These are phyloP conservation scores for Trididemnum clinides DNA, from an alignment of 23 tunicate genomes.

Conservation along the genomic window DNA sequence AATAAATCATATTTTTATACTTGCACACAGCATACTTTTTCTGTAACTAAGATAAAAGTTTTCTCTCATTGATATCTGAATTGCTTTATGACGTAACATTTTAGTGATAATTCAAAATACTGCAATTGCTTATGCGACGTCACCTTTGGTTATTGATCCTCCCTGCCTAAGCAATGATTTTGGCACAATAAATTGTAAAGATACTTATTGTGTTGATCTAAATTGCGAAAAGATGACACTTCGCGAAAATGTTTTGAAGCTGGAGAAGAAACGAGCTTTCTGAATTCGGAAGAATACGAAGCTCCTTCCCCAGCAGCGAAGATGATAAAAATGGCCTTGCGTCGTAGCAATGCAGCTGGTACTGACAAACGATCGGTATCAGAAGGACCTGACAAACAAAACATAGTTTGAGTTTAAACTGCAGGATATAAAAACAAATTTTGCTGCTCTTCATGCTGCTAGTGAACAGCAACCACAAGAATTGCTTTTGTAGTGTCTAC, in stretches of 20 bases:
- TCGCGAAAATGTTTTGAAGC: not conserved
- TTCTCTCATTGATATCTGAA: no score
- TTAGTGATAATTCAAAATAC: no score
- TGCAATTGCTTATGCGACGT: no score
- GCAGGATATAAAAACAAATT: no score
- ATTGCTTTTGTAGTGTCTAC: no score
- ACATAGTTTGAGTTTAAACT: not conserved
- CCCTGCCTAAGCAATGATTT: constrained; percentile 7
- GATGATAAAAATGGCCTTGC: not conserved
- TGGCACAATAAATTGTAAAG: constrained; percentile 11
- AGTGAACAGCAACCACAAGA: no score
- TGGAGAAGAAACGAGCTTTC: not conserved
- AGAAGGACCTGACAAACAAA: not conserved
- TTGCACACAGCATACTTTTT: no score
- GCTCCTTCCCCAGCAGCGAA: constrained; percentile 44
- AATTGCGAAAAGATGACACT: constrained; percentile 1
- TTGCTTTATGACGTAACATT: no score
- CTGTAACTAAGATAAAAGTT: no score
- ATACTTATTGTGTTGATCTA: constrained; percentile 3
- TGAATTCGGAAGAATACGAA: not conserved
- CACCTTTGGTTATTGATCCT: no score
- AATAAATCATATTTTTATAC: no score
- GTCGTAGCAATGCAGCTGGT: constrained; percentile 2
- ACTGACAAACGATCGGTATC: not conserved
- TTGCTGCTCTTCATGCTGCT: no score